Conservation (phyloP, 2,113 vertebrate genomes). For the Chionis minor region DNA sequence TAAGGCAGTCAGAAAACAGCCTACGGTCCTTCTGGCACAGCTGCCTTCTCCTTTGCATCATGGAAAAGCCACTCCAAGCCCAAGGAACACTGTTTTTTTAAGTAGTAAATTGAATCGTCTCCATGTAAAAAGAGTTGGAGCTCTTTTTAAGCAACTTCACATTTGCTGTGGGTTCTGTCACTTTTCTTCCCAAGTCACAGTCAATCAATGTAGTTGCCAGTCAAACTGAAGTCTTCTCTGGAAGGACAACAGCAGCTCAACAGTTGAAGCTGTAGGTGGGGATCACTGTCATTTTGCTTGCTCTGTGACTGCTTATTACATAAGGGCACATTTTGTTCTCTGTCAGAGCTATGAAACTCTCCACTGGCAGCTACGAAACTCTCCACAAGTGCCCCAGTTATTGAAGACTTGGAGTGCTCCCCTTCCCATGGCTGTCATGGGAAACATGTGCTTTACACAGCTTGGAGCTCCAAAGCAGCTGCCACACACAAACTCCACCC, state of each 20-base stretch:
- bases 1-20: background rate
- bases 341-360: background rate
- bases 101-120: background rate
- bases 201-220: slow-evolving; percentile 16
- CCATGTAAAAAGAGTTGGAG: background rate
- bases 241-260: slow-evolving; percentile 1
- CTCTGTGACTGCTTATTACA: background rate
- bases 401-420: background rate
- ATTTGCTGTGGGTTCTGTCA: background rate
- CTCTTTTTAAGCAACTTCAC: background rate
- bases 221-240: slow-evolving; percentile 14
- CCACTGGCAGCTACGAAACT: background rate
- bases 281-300: background rate
- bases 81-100: background rate
- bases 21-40: background rate
- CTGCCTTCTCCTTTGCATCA: background rate
- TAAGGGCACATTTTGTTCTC: background rate
- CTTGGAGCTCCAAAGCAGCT: background rate
- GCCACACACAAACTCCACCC: background rate
- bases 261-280: background rate
- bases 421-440: background rate
- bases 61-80: background rate
- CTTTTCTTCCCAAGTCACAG: background rate
- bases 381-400: background rate
- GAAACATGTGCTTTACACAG: background rate